These are phyloP conservation scores for Struthio camelus DNA, from an alignment of 2,113 vertebrate species.

Conservation along the genomic window DNA sequence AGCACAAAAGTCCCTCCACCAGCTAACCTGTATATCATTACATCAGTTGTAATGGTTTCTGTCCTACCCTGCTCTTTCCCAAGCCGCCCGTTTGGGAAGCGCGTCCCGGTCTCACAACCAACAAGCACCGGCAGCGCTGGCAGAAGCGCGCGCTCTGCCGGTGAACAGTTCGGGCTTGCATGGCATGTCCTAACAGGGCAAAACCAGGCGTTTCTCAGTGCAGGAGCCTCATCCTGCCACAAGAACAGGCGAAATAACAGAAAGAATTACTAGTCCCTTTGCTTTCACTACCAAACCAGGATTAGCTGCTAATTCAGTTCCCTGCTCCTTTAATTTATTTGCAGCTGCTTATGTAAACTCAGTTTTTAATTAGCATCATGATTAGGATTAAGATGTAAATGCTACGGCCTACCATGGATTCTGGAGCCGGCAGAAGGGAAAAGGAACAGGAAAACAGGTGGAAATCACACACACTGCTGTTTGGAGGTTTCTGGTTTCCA, in stretches of 20 bases:
- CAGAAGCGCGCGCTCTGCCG: background rate
- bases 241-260: slow-evolving; percentile 38
- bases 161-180: accelerated
- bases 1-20: background rate
- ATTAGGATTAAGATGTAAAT: slow-evolving; percentile 44
- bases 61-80: background rate
- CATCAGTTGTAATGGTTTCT: background rate
- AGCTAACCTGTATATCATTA: background rate
- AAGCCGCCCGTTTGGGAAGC: background rate
- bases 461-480: background rate
- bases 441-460: background rate
- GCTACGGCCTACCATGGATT: background rate
- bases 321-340: slow-evolving; percentile 45
- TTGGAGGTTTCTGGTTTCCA: background rate
- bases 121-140: background rate
- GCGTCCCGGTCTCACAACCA: accelerated
- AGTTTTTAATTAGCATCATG: slow-evolving; percentile 53
- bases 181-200: background rate
- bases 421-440: background rate
- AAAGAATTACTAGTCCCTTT: slow-evolving; percentile 3
- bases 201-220: background rate
- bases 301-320: slow-evolving; percentile 51
- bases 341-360: slow-evolving; percentile 43
- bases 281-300: slow-evolving; percentile 35
- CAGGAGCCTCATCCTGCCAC: background rate